These are phyloP conservation scores for Incurvaria masculella DNA, from an alignment of 2,888 invertebrate genomes.

Conservation along the genomic window DNA sequence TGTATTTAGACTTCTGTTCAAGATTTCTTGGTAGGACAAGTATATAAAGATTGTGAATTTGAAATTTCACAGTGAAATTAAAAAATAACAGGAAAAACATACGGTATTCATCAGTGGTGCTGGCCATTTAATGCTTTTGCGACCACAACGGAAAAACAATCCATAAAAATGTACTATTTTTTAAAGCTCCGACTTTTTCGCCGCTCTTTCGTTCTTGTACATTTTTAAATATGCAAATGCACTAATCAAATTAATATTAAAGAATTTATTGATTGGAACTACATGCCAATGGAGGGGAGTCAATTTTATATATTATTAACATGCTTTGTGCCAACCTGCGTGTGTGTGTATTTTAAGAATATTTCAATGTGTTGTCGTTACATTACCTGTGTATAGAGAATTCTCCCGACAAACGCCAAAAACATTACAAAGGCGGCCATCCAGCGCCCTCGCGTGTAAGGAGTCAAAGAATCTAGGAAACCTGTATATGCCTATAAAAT, in stretches of 20 bases:
- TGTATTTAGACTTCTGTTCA: no score
- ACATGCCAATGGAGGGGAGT: not conserved
- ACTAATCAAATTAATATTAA: conserved; percentile 6
- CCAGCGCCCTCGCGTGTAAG: conserved; percentile 38
- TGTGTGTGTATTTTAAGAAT: not conserved
- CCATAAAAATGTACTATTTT: no score
- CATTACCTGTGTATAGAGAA: conserved; percentile 40
- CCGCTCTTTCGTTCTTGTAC: no score
- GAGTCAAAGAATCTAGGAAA: conserved; percentile 47
- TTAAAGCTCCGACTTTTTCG: no score
- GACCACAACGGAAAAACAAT: no score
- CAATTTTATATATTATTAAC: conserved; percentile 1
- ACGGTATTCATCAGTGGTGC: no score
- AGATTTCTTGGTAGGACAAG: no score
- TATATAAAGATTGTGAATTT: no score
- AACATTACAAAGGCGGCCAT: conserved; percentile 32
- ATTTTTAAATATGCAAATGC: conserved; percentile 12
- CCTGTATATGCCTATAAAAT: conserved; percentile 45
- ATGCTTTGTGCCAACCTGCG: not conserved
- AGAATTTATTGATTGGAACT: conserved; percentile 4
- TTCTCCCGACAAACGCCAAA: conserved; percentile 35
- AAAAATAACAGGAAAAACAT: no score
- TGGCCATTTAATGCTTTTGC: no score
- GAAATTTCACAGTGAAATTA: no score
- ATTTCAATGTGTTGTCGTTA: conserved; percentile 8